These are phyloP conservation scores for Cygnus olor DNA, from an alignment of 2,797 vertebrate species.

Conservation along the genomic window DNA sequence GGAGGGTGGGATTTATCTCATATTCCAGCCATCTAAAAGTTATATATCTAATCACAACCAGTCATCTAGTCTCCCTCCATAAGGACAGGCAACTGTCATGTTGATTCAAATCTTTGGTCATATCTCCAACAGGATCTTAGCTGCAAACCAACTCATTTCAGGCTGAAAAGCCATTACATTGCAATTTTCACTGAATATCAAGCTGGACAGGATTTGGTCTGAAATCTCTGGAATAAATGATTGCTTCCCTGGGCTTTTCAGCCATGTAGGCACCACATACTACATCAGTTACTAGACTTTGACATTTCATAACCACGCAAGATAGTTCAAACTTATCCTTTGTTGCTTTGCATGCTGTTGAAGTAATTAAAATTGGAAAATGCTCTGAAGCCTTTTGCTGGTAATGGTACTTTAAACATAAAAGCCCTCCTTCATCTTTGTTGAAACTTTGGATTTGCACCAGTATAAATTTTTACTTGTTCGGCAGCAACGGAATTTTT, in stretches of 20 bases:
- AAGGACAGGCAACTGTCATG: slow-evolving; percentile 23
- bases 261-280: neutral
- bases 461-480: neutral
- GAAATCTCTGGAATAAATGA: slow-evolving; percentile 24
- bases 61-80: slow-evolving; percentile 19
- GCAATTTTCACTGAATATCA: slow-evolving; percentile 33
- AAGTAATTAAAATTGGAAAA: slow-evolving; percentile 41
- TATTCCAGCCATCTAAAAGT: slow-evolving; percentile 8
- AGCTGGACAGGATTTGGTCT: neutral
- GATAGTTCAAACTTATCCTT: neutral
- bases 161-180: slow-evolving; percentile 31
- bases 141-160: slow-evolving; percentile 25
- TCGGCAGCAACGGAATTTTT: neutral
- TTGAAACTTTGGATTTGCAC: neutral
- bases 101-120: slow-evolving; percentile 31
- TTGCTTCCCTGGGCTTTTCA: neutral
- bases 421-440: neutral
- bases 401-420: neutral
- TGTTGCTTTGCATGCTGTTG: neutral
- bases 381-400: neutral
- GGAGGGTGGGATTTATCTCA: slow-evolving; percentile 18
- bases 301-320: neutral
- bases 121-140: slow-evolving; percentile 23
- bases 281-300: neutral
- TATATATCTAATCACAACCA: slow-evolving; percentile 44